Base-by-base conservation (phyloP, 2,888 invertebrate species). In the Pristionchus arcanus region DNA sequence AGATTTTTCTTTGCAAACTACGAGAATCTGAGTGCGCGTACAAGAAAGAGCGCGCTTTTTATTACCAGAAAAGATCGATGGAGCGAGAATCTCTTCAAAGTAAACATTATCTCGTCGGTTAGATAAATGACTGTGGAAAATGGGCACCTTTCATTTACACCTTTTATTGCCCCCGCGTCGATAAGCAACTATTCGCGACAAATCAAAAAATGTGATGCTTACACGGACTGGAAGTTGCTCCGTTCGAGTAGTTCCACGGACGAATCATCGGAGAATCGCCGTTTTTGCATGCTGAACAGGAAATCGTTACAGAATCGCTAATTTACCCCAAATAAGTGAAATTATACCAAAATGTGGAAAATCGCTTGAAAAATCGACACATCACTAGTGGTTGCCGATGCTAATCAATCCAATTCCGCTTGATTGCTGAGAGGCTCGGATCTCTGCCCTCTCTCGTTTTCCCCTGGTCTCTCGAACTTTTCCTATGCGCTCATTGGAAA, bases 361-460 rank as follows among this genome's bases (percentile, higher is more conserved):
- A 25, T 37, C n/a, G n/a, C 2, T 21, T 49, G 5, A 49, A 49
- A 28, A 81, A n/a, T 63, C 63, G 28, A 77, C 28, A 49, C 28
- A 74, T 34, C 68, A n/a, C 28, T 21, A 19, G 16, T 37, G 49
- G 42, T 42, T 37, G 42, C 4, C 3, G 53, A 28, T n/a, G 34
- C 81, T 81, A 81, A 81, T 81, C 81, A 81, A 81, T 81, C 49
- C 81, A 81, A 81, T 81, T 81, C n/a, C 2, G 0, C 49, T 81
- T 28, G n/a, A 81, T 81, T 81, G 81, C 42, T 15, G 25, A 25
- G 37, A 2, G 37, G 13, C 77, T 77, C 42, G 37, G 16, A 25
- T n/a, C n/a, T 81, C 49, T 74, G 81, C n/a, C 15, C 49, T 81
- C 81, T 81, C 81, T 81, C 81, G 7, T 53, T 53, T 81, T 53